Evolutionary conservation across 2,797 vertebrate genomes (phyloP), one percentile per base, ranked within the genome.

Genomic region (Siniperca undulata): DNA sequence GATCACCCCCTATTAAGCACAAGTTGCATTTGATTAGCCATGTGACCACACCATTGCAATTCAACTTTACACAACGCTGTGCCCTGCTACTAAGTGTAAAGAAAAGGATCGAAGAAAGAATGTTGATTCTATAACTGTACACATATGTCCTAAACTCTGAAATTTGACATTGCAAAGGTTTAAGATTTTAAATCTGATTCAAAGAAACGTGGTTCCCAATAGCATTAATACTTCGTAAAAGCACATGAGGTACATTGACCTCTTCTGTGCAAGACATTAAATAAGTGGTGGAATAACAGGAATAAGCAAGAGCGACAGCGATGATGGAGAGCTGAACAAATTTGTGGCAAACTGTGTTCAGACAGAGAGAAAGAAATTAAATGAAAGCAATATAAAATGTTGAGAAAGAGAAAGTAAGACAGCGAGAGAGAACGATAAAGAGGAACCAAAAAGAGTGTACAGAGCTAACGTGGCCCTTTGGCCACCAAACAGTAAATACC

Each of bases 291-390:
- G 58, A 46, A 77, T 80, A 88, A 81, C 16, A 66, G 80, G 81
- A 82, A 81, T 80, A 87, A 69, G 71, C 61, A 83, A 76, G 65
- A 80, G 84, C 80, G 80, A 88, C 59, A 89, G 85, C 19, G 42
- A 85, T 62, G 74, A 88, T 72, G 70, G 59, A 85, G 72, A 85
- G 42, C 70, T 60, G 75, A 72, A 70, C 53, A 60, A 56, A 73
- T 70, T 30, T 82, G 77, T 42, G 38, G 60, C 19, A 55, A 48
- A 44, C 72, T 4, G 27, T 74, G 38, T 70, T 73, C 34, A 59
- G 59, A 85, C 60, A 74, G 79, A 87, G 55, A 76, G 53, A 79
- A 24, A 81, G 38, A 52, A 11, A 64, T n/a, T 27, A 36, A 62
- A 78, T 40, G 7, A 70, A 77, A 81, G 19, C 2, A 73, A 77